Evolutionary conservation across 1,140 invertebrate species (phyloP).

Genomic region (Drosophila micromelanica): DNA sequence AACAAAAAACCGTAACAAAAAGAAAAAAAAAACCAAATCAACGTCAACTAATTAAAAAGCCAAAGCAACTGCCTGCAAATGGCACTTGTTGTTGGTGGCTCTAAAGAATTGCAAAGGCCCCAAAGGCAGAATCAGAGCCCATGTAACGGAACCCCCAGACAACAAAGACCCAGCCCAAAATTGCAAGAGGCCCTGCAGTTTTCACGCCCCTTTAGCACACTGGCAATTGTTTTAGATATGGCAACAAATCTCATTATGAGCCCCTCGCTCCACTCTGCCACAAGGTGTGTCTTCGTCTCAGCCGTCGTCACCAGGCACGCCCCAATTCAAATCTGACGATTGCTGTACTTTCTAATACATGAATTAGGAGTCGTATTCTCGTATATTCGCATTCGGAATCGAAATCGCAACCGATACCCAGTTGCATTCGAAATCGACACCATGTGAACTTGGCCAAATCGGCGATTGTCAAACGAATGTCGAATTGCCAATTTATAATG

Average conservation of each 20-base stretch:
- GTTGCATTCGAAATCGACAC: constrained; percentile 33
- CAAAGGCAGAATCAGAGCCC: constrained; percentile 18
- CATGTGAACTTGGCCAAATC: constrained; percentile 74
- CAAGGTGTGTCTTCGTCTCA: constrained; percentile 53
- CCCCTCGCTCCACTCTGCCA: constrained; percentile 32
- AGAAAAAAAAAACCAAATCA: constrained; percentile 16
- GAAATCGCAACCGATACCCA: neutral
- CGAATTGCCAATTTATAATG: constrained; percentile 50
- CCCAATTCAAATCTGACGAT: constrained; percentile 50
- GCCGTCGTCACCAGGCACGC: constrained; percentile 40
- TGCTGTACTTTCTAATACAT: constrained; percentile 73
- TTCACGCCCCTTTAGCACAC: constrained; percentile 42
- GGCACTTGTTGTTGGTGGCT: constrained; percentile 65
- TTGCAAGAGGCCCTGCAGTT: constrained; percentile 49
- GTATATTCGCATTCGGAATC: constrained; percentile 7
- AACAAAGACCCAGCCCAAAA: constrained; percentile 55
- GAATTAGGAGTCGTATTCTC: constrained; percentile 40
- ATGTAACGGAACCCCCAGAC: constrained; percentile 3
- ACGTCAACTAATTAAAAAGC: constrained; percentile 68
- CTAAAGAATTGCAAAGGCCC: constrained; percentile 30
- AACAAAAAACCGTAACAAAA: constrained; percentile 1
- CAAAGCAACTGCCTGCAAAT: constrained; percentile 54
- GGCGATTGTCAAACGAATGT: constrained; percentile 57
- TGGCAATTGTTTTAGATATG: constrained; percentile 41
- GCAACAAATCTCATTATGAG: constrained; percentile 43